These are phyloP conservation scores for Tiphia femorata DNA, from an alignment of 2,888 invertebrate genomes.

Conservation along the genomic window DNA sequence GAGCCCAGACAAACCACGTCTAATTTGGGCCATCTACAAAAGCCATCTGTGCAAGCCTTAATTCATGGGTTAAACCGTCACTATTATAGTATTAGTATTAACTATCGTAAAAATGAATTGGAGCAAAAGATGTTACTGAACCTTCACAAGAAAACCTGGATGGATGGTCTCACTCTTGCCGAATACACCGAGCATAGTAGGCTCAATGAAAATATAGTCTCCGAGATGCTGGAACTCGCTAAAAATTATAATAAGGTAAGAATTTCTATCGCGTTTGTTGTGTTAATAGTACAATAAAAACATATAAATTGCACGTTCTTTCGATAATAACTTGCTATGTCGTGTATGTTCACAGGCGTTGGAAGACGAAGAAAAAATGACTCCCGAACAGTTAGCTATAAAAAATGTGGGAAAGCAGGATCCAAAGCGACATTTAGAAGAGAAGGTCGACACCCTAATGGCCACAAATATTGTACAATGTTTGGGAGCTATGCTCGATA, in stretches of 20 bases:
- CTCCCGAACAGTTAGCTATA: slow-evolving; percentile 97
- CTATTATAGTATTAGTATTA: slow-evolving; percentile 99
- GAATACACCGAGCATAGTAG: slow-evolving; percentile 94
- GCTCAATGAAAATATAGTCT: slow-evolving; percentile 93
- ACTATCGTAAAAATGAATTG: slow-evolving; percentile 98
- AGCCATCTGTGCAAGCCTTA: slow-evolving; percentile 98
- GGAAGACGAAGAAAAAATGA: slow-evolving; percentile 99
- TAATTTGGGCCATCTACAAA: slow-evolving; percentile 97
- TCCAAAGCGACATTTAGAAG: slow-evolving; percentile 98
- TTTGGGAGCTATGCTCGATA: slow-evolving; percentile 96
- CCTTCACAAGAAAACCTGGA: slow-evolving; percentile 99
- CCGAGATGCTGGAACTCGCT: slow-evolving; percentile 96
- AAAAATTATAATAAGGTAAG: slow-evolving; percentile 94
- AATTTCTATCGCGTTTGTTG: no score
- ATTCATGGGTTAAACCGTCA: slow-evolving; percentile 99
- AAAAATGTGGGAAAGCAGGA: slow-evolving; percentile 99
- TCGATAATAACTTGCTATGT: no score
- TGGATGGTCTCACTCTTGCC: slow-evolving; percentile 92
- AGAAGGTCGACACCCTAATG: slow-evolving; percentile 97
- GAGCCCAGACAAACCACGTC: slow-evolving; percentile 99
- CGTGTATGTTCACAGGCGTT: slow-evolving; percentile 81
- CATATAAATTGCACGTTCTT: background rate
- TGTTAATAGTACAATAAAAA: no score
- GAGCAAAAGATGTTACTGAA: slow-evolving; percentile 99
- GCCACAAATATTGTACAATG: slow-evolving; percentile 98